Evolutionary conservation across 2,888 invertebrate genomes (phyloP), one percentile per base, ranked within the genome.

Genomic region (Agriopis aurantiaria): DNA sequence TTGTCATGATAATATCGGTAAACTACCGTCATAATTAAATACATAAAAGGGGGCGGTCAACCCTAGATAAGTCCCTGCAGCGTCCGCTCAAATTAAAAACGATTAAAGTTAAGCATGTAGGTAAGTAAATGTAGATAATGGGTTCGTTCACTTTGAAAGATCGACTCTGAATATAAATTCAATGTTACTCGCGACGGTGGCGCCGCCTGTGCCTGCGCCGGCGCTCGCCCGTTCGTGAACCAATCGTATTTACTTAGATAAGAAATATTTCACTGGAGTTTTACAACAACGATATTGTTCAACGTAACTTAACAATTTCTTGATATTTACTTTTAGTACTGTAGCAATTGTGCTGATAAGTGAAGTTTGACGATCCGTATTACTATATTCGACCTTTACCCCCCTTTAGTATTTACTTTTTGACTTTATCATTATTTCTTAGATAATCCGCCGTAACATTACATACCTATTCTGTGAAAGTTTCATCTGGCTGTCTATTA

Each of bases 141-240:
- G 75, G 84, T 83, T 84, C 79, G 62, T 84, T 86, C 78, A 81
- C 84, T 67, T 75, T 59, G 33, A 65, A 75, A 64, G 61, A 75
- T 72, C 61, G 46, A 69, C 58, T 59, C 72, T 75, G 69, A 75
- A 76, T 75, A 71, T 74, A 49, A 65, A 73, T 71, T 74, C 65
- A 61, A 70, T 66, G 65, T 60, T 55, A 51, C 12, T 43, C 5
- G 48, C 57, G 46, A 14, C 49, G 56, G 48, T 51, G 45, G 11
- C 17, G 43, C 45, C 48, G 46, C 46, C 10, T 49, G 48, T 45
- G 45, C 14, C 40, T 23, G 48, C 48, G 46, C 46, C n/a, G 62
- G 10, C 33, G 41, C 41, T n/a, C 51, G 61, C 23, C 52, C 43
- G 10, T 11, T 17, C 14, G 14, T 33, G 12, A 49, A 60, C 17